Evolutionary conservation across 2,113 vertebrate genomes (phyloP).

Genomic region (Malurus cyaneus): DNA sequence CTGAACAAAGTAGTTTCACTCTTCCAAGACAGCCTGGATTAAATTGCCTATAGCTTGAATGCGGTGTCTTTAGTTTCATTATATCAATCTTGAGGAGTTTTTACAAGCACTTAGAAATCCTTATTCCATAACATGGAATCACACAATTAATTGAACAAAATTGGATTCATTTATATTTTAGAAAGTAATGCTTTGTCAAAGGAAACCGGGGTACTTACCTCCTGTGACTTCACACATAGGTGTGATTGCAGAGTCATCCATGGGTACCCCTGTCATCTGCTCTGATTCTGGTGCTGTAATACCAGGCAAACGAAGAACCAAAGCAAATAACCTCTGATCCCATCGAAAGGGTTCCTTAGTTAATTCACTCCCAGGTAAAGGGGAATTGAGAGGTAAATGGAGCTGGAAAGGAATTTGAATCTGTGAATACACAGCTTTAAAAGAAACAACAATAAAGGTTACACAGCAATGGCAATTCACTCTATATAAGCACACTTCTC

Average conservation of each 20-base stretch:
- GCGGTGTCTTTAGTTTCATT: neutral
- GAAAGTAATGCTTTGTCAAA: neutral
- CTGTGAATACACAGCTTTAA: neutral
- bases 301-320: conserved; percentile 88
- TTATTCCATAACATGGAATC: neutral
- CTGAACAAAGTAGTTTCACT: neutral
- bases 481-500: neutral
- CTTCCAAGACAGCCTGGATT: neutral
- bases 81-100: neutral
- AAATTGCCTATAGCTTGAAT: neutral
- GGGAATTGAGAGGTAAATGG: conserved; percentile 91
- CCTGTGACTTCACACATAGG: conserved; percentile 96
- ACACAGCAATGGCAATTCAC: neutral
- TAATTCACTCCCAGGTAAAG: conserved; percentile 91
- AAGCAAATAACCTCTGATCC: conserved; percentile 92
- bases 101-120: neutral
- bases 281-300: conserved; percentile 83
- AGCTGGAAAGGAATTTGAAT: conserved; percentile 77
- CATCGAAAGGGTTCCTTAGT: conserved; percentile 95
- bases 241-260: conserved; percentile 91
- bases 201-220: conserved; percentile 71
- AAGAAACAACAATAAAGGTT: neutral
- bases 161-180: neutral
- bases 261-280: conserved; percentile 82
- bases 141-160: neutral